phyloP scores from a whole-genome alignment of 1,140 invertebrate genomes.

The Pygmarrhopalites habei region DNA sequence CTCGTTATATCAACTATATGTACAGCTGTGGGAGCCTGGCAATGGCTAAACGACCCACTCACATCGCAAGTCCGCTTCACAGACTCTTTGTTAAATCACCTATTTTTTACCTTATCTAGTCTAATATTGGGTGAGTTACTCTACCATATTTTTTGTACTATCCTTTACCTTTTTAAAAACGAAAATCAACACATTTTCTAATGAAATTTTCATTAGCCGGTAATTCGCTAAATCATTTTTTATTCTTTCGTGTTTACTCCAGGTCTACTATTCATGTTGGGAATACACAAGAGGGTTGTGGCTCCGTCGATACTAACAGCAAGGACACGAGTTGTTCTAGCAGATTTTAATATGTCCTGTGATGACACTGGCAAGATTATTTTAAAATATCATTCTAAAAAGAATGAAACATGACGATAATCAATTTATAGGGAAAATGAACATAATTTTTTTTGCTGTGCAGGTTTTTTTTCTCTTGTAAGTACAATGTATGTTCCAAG shows the following conservation, averaged over 20 bases:
- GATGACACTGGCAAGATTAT: slow-evolving; percentile 91
- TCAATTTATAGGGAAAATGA: too few relatives aligned
- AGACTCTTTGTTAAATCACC: slow-evolving; percentile 87
- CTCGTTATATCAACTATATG: slow-evolving; percentile 75
- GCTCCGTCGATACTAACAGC: slow-evolving; percentile 92
- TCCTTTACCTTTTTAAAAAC: too few relatives aligned
- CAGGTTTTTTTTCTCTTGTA: too few relatives aligned
- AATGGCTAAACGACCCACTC: slow-evolving; percentile 87
- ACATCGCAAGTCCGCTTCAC: slow-evolving; percentile 78
- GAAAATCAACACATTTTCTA: slow-evolving; percentile 4
- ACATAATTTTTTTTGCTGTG: too few relatives aligned
- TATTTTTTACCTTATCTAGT: slow-evolving; percentile 90
- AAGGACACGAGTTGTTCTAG: slow-evolving; percentile 75
- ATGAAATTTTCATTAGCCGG: not conserved
- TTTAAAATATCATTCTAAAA: too few relatives aligned
- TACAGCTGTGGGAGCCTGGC: slow-evolving; percentile 84
- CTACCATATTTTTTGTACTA: not conserved
- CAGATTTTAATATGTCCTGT: slow-evolving; percentile 96
- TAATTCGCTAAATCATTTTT: not conserved
- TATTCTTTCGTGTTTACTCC: slow-evolving; percentile 26
- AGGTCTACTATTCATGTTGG: slow-evolving; percentile 80
- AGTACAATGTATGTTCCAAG: too few relatives aligned
- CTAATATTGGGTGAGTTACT: slow-evolving; percentile 60
- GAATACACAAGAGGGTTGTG: slow-evolving; percentile 90
- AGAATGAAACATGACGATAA: too few relatives aligned